phyloP scores from a whole-genome alignment of 2,888 invertebrate species.

The Lamproptera curius region DNA sequence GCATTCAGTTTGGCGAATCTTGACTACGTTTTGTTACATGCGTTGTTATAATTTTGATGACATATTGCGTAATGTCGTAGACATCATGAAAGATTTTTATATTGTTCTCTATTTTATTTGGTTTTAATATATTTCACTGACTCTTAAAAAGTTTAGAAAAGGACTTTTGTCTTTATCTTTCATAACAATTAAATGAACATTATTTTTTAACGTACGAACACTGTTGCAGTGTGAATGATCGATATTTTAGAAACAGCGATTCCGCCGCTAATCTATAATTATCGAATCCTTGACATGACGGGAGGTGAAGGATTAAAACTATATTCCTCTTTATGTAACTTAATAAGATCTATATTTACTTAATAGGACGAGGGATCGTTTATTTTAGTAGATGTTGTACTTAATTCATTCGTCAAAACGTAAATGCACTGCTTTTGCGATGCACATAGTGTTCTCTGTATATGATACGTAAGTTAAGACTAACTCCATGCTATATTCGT shows the following conservation, averaged over 20 bases:
- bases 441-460: conserved; percentile 46
- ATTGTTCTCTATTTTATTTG: too few relatives aligned
- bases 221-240: neutral
- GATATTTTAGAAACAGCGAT: neutral
- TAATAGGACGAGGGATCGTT: conserved; percentile 11
- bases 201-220: neutral
- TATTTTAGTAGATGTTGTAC: conserved; percentile 40
- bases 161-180: too few relatives aligned
- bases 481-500: conserved; percentile 43
- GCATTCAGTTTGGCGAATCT: too few relatives aligned
- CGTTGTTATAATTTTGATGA: too few relatives aligned
- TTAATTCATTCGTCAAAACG: conserved; percentile 44
- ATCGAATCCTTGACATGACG: neutral
- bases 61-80: too few relatives aligned
- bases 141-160: too few relatives aligned
- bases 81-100: too few relatives aligned
- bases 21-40: too few relatives aligned
- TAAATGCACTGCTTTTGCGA: conserved; percentile 58
- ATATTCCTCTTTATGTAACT: conserved; percentile 23
- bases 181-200: too few relatives aligned
- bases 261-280: too few relatives aligned
- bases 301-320: conserved; percentile 1
- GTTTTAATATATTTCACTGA: too few relatives aligned
- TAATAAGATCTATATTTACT: conserved; percentile 21
- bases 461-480: conserved; percentile 42